Evolutionary conservation across 2,797 vertebrate genomes (phyloP).

Genomic region (Forpus xanthops): DNA sequence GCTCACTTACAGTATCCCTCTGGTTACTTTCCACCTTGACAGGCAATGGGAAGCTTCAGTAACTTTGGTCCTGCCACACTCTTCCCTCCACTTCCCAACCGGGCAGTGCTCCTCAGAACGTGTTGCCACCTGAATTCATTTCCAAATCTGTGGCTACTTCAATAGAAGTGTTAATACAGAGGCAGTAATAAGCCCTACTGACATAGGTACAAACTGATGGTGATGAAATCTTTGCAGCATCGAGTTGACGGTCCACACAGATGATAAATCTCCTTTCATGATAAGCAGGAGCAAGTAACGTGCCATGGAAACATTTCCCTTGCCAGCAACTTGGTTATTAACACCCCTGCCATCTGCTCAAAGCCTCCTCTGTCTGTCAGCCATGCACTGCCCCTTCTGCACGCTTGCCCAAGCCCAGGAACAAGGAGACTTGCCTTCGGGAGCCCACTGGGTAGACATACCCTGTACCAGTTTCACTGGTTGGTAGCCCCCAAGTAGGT

Average conservation of each 20-base stretch:
- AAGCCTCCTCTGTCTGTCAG: neutral
- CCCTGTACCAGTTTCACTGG: neutral
- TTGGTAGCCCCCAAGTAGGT: rapidly evolving
- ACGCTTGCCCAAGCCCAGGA: rapidly evolving
- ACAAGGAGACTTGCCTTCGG: rapidly evolving
- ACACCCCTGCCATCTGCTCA: neutral
- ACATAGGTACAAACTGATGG: neutral
- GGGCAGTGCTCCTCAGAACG: rapidly evolving
- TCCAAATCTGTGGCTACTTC: neutral
- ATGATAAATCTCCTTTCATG: neutral
- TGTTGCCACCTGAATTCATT: neutral
- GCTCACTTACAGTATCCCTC: neutral
- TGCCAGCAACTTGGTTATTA: neutral
- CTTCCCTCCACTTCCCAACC: neutral
- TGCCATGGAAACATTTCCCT: neutral
- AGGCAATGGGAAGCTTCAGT: neutral
- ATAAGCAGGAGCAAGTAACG: neutral
- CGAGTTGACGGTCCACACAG: neutral
- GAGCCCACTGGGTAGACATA: rapidly evolving
- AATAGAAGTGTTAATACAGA: neutral
- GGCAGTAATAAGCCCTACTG: neutral
- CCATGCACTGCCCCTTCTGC: neutral
- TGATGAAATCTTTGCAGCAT: rapidly evolving
- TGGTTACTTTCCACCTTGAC: neutral
- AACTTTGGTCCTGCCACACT: neutral